A percentile compares a stretch with the other conserved stretches of the same genome.
These are phyloP conservation scores for Erinaceus europaeus DNA, from an alignment of 2,113 vertebrate genomes.

Conservation along the genomic window DNA sequence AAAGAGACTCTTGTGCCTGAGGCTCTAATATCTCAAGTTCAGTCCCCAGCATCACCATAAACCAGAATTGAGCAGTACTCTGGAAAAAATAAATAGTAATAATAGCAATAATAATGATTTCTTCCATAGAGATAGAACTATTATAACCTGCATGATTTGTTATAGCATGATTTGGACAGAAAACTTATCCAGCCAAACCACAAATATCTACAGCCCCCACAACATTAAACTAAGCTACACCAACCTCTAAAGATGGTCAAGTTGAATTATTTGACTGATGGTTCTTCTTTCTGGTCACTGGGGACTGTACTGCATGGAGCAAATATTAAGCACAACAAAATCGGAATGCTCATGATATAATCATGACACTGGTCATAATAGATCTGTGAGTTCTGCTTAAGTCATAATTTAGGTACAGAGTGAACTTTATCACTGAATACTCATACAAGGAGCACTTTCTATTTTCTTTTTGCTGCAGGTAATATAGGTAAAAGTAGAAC, in stretches of 20 bases:
- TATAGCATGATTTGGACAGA: background rate
- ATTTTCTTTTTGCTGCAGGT: background rate
- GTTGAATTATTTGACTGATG: background rate
- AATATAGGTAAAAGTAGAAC: background rate
- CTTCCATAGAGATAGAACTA: too few species aligned
- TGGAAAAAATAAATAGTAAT: too few species aligned
- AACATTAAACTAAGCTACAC: background rate
- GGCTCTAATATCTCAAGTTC: too few species aligned
- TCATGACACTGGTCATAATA: background rate
- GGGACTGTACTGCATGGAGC: accelerated
- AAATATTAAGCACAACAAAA: background rate
- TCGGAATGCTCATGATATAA: background rate
- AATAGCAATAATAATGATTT: too few species aligned
- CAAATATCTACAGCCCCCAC: too few species aligned
- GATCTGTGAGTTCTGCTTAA: background rate
- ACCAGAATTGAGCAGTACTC: too few species aligned
- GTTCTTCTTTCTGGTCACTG: background rate
- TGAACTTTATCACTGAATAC: background rate
- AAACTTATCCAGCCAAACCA: background rate
- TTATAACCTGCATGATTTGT: too few species aligned
- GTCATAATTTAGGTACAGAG: background rate
- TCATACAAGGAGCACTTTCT: background rate
- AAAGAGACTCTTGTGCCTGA: too few species aligned
- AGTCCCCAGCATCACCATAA: too few species aligned
- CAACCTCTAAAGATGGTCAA: background rate